Evolutionary conservation across 2,113 vertebrate genomes (phyloP).

Genomic region (Stegostoma tigrinum): DNA sequence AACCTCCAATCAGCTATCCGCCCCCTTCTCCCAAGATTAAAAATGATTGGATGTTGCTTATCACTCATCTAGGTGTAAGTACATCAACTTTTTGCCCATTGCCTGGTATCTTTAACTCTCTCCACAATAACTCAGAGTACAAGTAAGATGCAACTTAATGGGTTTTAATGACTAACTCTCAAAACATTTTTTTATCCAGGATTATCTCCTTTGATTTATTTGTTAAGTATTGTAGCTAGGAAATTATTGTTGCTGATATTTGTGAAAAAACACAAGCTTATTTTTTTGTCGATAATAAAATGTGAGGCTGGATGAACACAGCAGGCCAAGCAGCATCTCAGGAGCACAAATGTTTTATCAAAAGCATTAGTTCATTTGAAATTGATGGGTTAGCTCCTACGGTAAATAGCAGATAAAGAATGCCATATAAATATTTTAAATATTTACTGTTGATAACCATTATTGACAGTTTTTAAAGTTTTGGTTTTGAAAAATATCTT

Average conservation of each 20-base stretch:
- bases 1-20: not conserved
- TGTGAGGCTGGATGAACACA: no score
- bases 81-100: not conserved
- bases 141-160: not conserved
- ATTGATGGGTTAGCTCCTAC: not conserved
- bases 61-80: not conserved
- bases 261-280: not conserved
- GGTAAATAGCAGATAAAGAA: not conserved
- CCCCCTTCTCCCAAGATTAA: not conserved
- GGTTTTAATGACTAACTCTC: not conserved
- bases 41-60: not conserved
- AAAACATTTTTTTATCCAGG: not conserved
- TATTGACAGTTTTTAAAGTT: not conserved
- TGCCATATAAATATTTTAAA: not conserved
- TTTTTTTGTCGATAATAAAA: not conserved
- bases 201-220: not conserved
- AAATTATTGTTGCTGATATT: not conserved
- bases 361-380: not conserved
- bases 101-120: not conserved
- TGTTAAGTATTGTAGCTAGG: not conserved
- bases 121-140: not conserved
- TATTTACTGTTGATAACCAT: not conserved
- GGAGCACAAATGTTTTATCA: not conserved
- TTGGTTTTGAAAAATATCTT: not conserved
- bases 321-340: no score